These are phyloP conservation scores for Mormyrus lacerda DNA, from an alignment of 2,113 vertebrate species.

Conservation along the genomic window DNA sequence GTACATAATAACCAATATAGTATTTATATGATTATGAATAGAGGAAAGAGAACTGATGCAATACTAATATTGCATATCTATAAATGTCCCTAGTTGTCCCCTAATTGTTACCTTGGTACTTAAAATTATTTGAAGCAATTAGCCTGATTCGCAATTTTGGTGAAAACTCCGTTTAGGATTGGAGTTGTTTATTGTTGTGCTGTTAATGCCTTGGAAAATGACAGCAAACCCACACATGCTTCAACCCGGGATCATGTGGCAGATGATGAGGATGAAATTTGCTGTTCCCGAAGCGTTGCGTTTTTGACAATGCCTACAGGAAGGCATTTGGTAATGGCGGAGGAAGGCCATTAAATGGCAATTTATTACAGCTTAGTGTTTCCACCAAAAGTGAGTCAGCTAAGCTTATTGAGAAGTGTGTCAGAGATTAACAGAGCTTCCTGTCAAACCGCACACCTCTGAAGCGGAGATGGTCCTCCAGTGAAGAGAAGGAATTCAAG, in stretches of 20 bases:
- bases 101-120: not conserved
- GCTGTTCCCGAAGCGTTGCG: slow-evolving; percentile 43
- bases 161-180: not conserved
- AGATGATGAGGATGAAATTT: slow-evolving; percentile 29
- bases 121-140: not conserved
- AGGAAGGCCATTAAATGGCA: slow-evolving; percentile 55
- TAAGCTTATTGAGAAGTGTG: not conserved
- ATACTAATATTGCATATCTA: not conserved
- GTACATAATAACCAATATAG: not conserved
- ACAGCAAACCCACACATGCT: slow-evolving; percentile 6
- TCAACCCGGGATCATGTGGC: slow-evolving; percentile 33
- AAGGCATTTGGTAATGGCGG: slow-evolving; percentile 41
- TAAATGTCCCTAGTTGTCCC: not conserved
- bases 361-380: slow-evolving; percentile 39
- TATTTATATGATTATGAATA: not conserved
- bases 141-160: not conserved
- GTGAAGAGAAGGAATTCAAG: not conserved
- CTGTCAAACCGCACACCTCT: not conserved
- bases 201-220: not conserved
- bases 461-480: not conserved
- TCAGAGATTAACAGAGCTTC: slow-evolving; percentile 8
- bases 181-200: not conserved
- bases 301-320: slow-evolving; percentile 23
- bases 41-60: not conserved
- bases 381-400: slow-evolving; percentile 14